Percentiles rank a stretch among this genome's conserved stretches.
phyloP scores from a whole-genome alignment of 2,797 vertebrate species.

The Myotis planiceps region DNA sequence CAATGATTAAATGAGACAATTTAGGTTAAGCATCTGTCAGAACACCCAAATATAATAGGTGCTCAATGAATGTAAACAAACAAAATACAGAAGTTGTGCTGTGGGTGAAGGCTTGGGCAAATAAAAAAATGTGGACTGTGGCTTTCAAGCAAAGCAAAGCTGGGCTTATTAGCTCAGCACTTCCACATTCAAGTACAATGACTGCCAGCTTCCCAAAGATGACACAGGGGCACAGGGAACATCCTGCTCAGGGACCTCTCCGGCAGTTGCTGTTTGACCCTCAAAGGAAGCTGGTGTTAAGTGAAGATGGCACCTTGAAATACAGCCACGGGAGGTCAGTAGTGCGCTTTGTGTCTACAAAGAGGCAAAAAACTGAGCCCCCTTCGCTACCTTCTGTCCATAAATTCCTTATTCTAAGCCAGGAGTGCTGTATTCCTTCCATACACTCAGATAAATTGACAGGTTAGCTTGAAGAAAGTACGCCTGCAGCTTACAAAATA shows the following conservation, averaged over 20 bases:
- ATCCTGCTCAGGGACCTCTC: too few species aligned
- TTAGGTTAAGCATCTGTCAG: neutral
- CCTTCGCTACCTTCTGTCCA: neutral
- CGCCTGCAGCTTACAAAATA: neutral
- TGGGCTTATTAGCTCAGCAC: neutral
- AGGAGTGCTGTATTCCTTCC: neutral
- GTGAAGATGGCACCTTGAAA: neutral
- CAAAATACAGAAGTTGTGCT: neutral
- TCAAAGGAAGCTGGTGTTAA: neutral
- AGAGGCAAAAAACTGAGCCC: neutral
- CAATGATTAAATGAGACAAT: neutral
- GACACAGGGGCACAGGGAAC: neutral
- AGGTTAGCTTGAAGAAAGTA: neutral
- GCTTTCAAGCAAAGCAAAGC: neutral
- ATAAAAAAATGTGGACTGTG: neutral
- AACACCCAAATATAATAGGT: neutral
- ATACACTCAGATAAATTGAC: neutral
- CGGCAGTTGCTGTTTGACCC: accelerated
- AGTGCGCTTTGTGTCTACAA: neutral
- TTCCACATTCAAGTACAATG: neutral
- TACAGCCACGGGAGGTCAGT: conserved; percentile 47
- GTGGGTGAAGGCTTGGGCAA: neutral
- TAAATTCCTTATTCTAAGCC: neutral
- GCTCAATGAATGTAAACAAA: neutral
- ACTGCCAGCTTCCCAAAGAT: neutral